phyloP scores from a whole-genome alignment of 2,113 vertebrate species.

The Zosterops lateralis region DNA sequence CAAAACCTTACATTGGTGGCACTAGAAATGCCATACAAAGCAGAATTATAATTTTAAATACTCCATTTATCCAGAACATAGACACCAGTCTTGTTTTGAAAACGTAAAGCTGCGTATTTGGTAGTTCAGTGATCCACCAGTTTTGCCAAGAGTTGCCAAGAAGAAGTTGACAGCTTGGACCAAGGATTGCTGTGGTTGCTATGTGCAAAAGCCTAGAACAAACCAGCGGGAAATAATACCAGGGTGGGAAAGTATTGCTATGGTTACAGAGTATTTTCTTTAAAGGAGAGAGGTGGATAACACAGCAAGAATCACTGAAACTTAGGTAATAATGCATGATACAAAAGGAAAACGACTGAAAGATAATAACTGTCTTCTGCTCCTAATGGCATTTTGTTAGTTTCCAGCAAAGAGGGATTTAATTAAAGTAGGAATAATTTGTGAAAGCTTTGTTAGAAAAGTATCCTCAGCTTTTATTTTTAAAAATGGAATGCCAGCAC shows the following conservation, averaged over 20 bases:
- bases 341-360: conserved; percentile 22
- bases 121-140: conserved; percentile 31
- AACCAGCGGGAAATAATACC: conserved; percentile 66
- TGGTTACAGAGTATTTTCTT: conserved; percentile 69
- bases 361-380: conserved; percentile 32
- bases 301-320: conserved; percentile 43
- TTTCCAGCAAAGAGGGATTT: conserved; percentile 49
- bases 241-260: conserved; percentile 67
- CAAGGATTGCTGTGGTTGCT: conserved; percentile 61
- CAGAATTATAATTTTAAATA: neutral
- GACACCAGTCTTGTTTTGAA: conserved; percentile 9
- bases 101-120: neutral
- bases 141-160: conserved; percentile 47
- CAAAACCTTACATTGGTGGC: neutral
- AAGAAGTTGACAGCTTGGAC: conserved; percentile 41
- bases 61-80: neutral
- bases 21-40: neutral
- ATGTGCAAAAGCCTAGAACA: conserved; percentile 60
- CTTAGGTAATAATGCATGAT: conserved; percentile 39
- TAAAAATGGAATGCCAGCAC: neutral
- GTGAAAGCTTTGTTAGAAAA: conserved; percentile 22
- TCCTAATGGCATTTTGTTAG: conserved; percentile 36
- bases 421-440: conserved; percentile 37
- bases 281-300: conserved; percentile 59
- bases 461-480: conserved; percentile 13